Evolutionary conservation across 2,797 vertebrate genomes (phyloP).

Genomic region (Saxicola maurus): DNA sequence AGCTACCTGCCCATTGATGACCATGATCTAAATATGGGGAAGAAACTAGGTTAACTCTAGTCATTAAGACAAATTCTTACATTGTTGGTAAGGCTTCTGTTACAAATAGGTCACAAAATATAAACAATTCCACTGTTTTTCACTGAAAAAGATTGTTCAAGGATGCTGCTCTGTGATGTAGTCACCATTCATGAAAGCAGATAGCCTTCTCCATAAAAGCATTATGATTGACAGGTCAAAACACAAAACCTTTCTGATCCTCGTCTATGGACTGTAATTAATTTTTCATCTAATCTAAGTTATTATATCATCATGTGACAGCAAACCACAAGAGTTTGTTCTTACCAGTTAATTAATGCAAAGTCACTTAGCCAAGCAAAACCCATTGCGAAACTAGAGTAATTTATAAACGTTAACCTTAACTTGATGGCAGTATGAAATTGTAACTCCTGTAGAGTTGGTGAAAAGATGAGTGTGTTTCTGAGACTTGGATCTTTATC

Average conservation of each 20-base stretch:
- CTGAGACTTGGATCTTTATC: neutral
- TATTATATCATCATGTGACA: constrained; percentile 22
- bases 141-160: neutral
- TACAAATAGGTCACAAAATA: neutral
- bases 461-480: neutral
- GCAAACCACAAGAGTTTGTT: constrained; percentile 46
- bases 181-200: neutral
- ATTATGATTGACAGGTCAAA: constrained; percentile 4
- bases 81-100: neutral
- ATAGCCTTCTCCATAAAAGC: neutral
- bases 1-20: neutral
- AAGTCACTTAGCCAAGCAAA: constrained; percentile 55
- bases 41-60: neutral
- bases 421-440: constrained; percentile 40
- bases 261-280: constrained; percentile 17
- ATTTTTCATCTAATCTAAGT: constrained; percentile 51
- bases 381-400: constrained; percentile 49
- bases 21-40: neutral
- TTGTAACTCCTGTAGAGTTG: neutral
- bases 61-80: neutral
- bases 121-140: neutral
- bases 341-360: constrained; percentile 50
- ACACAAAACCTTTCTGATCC: constrained; percentile 18
- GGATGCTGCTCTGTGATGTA: neutral
- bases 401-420: constrained; percentile 59